Conservation (phyloP, 2,113 vertebrate genomes). For the Elanus axillaris region DNA sequence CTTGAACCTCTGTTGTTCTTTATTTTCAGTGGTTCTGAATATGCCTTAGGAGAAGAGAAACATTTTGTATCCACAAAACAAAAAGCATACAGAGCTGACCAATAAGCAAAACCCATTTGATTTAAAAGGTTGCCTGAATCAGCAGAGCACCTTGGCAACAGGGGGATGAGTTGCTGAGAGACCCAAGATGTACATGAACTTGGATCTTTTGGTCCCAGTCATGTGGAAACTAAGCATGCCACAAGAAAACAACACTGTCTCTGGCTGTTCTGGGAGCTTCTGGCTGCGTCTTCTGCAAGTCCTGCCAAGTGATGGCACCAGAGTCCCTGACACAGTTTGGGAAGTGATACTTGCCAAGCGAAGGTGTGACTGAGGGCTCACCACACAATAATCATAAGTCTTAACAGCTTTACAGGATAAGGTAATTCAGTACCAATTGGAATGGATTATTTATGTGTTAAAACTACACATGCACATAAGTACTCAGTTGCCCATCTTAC, state of each 20-base stretch:
- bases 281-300: background rate
- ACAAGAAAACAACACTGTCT: background rate
- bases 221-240: constrained; percentile 27
- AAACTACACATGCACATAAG: background rate
- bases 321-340: background rate
- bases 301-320: constrained; percentile 12
- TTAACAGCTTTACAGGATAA: background rate
- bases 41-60: constrained; percentile 34
- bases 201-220: constrained; percentile 54
- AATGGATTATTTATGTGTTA: background rate
- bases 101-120: constrained; percentile 49
- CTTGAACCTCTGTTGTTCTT: background rate
- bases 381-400: background rate
- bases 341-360: background rate
- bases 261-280: constrained; percentile 11
- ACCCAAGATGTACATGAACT: constrained; percentile 50
- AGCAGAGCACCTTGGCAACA: constrained; percentile 65
- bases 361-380: background rate
- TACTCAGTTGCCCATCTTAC: background rate
- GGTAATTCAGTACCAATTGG: background rate
- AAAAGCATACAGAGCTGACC: constrained; percentile 40
- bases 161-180: constrained; percentile 64
- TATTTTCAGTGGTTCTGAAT: background rate
- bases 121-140: constrained; percentile 66
- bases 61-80: constrained; percentile 44